phyloP scores from a whole-genome alignment of 2,797 vertebrate genomes.

The Thamnophis elegans region DNA sequence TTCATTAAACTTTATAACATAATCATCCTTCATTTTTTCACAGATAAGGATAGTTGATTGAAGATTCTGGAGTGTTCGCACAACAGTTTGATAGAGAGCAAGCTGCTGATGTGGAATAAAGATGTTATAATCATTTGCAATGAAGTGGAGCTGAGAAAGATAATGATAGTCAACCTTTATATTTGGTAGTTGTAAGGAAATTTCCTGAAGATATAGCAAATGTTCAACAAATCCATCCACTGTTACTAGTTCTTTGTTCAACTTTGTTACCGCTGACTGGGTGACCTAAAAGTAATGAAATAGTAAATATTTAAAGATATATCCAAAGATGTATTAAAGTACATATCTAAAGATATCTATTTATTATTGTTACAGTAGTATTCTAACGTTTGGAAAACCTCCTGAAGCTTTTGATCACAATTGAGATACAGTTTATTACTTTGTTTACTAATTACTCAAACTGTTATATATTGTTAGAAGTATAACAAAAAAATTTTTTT shows the following conservation, averaged over 20 bases:
- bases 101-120: slow-evolving; percentile 59
- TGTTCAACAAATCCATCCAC: slow-evolving; percentile 67
- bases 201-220: slow-evolving; percentile 60
- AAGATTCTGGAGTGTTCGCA: slow-evolving; percentile 59
- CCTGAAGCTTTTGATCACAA: neutral
- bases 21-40: slow-evolving; percentile 51
- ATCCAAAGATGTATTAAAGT: neutral
- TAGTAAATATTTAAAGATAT: neutral
- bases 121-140: slow-evolving; percentile 57
- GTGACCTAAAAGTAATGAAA: slow-evolving; percentile 50
- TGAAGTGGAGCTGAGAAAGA: slow-evolving; percentile 56
- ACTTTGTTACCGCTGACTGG: slow-evolving; percentile 49
- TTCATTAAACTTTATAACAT: slow-evolving; percentile 61
- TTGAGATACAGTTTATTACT: neutral
- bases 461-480: neutral
- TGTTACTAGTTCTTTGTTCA: slow-evolving; percentile 50
- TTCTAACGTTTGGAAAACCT: neutral
- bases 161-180: slow-evolving; percentile 55
- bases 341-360: neutral
- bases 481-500: neutral
- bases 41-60: slow-evolving; percentile 60
- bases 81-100: slow-evolving; percentile 59
- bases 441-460: neutral
- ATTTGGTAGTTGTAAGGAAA: slow-evolving; percentile 52
- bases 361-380: neutral